Percentiles rank a stretch among this genome's conserved stretches.
phyloP scores from a whole-genome alignment of 53 echinoderm and acorn worm species.

The Holothuria scabra region DNA sequence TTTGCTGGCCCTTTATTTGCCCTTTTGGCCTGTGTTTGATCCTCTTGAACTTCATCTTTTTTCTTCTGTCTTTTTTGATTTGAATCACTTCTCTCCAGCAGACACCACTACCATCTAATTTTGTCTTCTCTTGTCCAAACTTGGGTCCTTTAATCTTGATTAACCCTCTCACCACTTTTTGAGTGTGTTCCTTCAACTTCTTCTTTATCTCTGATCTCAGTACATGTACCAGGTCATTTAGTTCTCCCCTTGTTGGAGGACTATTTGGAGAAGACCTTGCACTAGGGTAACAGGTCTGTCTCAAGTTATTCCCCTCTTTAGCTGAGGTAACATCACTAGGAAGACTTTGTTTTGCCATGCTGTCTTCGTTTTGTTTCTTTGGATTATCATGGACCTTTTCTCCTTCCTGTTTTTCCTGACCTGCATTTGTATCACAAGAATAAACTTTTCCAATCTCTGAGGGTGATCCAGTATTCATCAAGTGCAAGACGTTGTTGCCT shows the following conservation, averaged over 20 bases:
- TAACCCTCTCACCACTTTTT: slow-evolving; percentile 9
- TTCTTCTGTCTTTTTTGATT: slow-evolving; percentile 7
- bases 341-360: too few relatives aligned
- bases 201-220: slow-evolving; percentile 14
- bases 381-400: too few relatives aligned
- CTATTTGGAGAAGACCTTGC: slow-evolving; percentile 1
- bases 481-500: too few relatives aligned
- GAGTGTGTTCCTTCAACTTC: slow-evolving; percentile 29
- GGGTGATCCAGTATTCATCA: too few relatives aligned
- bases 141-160: neutral
- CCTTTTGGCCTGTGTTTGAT: neutral
- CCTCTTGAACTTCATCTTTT: slow-evolving; percentile 29
- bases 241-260: neutral
- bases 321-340: too few relatives aligned
- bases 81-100: too few relatives aligned
- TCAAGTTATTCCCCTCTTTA: too few relatives aligned
- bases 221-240: slow-evolving; percentile 6
- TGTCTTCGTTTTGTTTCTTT: too few relatives aligned
- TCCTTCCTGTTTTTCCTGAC: too few relatives aligned
- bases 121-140: neutral
- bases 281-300: neutral
- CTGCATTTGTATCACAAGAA: too few relatives aligned
- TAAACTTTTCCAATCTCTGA: too few relatives aligned
- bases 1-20: neutral
- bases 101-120: neutral